These are phyloP conservation scores for Antitype chi DNA, from an alignment of 2,888 invertebrate species.

Conservation along the genomic window DNA sequence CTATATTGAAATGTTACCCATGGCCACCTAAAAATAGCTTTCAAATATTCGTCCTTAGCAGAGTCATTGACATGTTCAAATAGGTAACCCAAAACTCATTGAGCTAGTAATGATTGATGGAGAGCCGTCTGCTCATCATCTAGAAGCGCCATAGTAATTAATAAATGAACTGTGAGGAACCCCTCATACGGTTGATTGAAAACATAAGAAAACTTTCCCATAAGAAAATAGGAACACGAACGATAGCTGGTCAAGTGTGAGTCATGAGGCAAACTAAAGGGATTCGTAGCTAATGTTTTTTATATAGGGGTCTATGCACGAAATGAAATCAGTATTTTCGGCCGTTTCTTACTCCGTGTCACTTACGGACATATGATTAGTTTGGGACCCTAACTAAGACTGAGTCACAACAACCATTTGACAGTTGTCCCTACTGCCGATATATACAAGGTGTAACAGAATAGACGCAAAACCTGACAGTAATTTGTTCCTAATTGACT, in stretches of 20 bases:
- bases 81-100: constrained; percentile 15
- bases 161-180: constrained; percentile 48
- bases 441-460: too few relatives aligned
- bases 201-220: constrained; percentile 51
- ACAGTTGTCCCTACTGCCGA: too few relatives aligned
- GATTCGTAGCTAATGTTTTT: not conserved
- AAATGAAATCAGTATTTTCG: too few relatives aligned
- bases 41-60: not conserved
- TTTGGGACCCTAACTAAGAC: too few relatives aligned
- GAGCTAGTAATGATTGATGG: constrained; percentile 36
- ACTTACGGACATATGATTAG: too few relatives aligned
- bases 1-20: not conserved
- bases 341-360: too few relatives aligned
- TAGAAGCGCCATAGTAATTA: constrained; percentile 30
- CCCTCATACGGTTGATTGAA: constrained; percentile 30
- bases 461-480: too few relatives aligned
- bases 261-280: not conserved
- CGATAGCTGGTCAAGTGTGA: not conserved
- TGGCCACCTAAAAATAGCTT: not conserved
- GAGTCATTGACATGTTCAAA: constrained; percentile 6
- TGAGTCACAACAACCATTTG: too few relatives aligned
- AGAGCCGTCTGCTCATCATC: constrained; percentile 19
- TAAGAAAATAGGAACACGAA: constrained; percentile 30
- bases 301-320: too few relatives aligned
- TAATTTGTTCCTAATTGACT: too few relatives aligned